Percentiles rank a stretch among this genome's conserved stretches.
Conservation (phyloP, 2,113 vertebrate species). For the Petrocephalus microphthalmus region DNA sequence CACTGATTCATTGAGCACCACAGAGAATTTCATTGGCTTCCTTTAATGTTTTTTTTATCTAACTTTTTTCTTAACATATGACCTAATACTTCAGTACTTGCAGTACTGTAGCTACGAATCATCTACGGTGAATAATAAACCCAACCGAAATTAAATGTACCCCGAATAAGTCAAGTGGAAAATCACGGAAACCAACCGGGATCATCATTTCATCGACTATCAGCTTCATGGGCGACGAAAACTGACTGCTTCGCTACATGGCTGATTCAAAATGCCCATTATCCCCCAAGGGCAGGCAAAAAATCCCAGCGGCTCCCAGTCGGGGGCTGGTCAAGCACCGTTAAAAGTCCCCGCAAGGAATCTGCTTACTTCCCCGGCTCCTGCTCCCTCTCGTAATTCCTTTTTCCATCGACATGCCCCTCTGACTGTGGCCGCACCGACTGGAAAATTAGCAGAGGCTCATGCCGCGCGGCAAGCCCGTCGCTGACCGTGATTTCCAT, state of each 20-base stretch:
- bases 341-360: slow-evolving; percentile 19
- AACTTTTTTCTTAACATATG: slow-evolving; percentile 1
- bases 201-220: slow-evolving; percentile 1
- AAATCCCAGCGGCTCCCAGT: background rate
- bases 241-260: background rate
- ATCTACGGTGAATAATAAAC: background rate
- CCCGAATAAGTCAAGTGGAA: slow-evolving; percentile 6
- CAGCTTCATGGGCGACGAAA: background rate
- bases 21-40: slow-evolving; percentile 1
- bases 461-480: slow-evolving; percentile 65
- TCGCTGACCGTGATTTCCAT: slow-evolving; percentile 73
- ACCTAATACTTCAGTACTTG: background rate
- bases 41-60: background rate
- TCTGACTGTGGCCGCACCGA: slow-evolving; percentile 34
- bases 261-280: background rate
- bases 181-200: background rate
- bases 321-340: background rate
- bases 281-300: background rate
- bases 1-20: background rate
- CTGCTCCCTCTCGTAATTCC: slow-evolving; percentile 5
- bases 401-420: slow-evolving; percentile 37
- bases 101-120: background rate
- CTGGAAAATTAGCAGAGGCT: slow-evolving; percentile 70
- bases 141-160: background rate
- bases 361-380: slow-evolving; percentile 22